These are phyloP conservation scores for Myrmecobius fasciatus DNA, from an alignment of 2,113 vertebrate genomes.

Conservation along the genomic window DNA sequence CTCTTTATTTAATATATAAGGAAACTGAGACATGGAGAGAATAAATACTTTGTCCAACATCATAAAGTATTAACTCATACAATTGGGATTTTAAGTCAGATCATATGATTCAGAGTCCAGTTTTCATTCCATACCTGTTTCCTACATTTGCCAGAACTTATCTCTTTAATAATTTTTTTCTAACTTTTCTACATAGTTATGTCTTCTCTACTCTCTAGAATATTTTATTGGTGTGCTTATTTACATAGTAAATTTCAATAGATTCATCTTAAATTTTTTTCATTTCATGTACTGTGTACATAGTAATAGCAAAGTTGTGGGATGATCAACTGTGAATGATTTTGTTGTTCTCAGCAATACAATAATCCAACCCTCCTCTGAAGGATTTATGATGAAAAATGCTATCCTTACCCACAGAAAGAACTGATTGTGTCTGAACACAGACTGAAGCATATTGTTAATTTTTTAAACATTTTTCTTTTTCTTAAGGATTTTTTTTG, in stretches of 20 bases:
- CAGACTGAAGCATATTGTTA: no score
- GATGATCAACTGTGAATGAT: no score
- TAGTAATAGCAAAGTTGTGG: no score
- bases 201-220: background rate
- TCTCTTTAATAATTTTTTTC: background rate
- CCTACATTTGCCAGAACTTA: background rate
- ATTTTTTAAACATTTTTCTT: no score
- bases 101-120: background rate
- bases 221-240: fast-evolving
- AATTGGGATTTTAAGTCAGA: background rate
- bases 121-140: background rate
- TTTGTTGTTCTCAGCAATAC: no score
- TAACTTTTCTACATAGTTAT: background rate
- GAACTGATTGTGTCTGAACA: no score
- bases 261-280: fast-evolving
- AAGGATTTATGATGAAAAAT: no score
- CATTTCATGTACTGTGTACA: no score
- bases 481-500: no score
- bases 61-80: background rate
- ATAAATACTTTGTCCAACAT: background rate
- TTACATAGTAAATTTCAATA: background rate
- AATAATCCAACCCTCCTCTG: no score
- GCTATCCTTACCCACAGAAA: no score
- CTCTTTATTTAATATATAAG: background rate
- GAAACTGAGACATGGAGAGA: background rate